phyloP scores from a whole-genome alignment of 2,888 invertebrate species.

The Melanotus villosus region DNA sequence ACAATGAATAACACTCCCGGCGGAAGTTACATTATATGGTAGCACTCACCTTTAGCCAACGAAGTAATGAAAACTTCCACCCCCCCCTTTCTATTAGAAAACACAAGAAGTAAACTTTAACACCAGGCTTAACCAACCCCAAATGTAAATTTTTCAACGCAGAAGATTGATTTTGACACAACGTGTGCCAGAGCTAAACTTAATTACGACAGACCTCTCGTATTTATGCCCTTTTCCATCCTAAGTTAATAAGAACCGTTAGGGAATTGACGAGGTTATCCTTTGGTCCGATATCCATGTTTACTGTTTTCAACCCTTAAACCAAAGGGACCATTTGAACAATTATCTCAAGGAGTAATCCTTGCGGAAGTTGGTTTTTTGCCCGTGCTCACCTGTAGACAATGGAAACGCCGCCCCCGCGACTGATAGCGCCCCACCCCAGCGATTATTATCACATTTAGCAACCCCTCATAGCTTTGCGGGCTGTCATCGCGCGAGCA shows the following conservation, averaged over 20 bases:
- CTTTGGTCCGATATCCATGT: slow-evolving; percentile 1
- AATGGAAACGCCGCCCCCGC: slow-evolving; percentile 55
- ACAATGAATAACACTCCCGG: not conserved
- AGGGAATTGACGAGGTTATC: not conserved
- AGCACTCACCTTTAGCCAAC: not conserved
- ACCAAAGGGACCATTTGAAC: not conserved
- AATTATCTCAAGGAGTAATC: slow-evolving; percentile 10
- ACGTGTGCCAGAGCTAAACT: not conserved
- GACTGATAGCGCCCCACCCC: slow-evolving; percentile 52
- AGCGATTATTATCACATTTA: slow-evolving; percentile 67
- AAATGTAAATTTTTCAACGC: slow-evolving; percentile 1
- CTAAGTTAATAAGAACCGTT: not conserved
- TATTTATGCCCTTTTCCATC: slow-evolving; percentile 9
- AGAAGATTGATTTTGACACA: not conserved
- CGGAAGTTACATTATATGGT: not conserved
- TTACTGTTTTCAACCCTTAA: not conserved
- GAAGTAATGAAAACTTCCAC: not conserved
- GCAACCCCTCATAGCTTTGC: slow-evolving; percentile 63
- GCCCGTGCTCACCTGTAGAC: slow-evolving; percentile 62
- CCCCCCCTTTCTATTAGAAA: no score
- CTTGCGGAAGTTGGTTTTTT: slow-evolving; percentile 18
- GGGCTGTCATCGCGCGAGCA: slow-evolving; percentile 63
- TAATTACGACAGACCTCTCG: not conserved
- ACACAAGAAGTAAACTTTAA: not conserved
- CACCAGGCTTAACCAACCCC: not conserved